phyloP scores from a whole-genome alignment of 2,797 vertebrate species.

The Pseudomugil gertrudae region DNA sequence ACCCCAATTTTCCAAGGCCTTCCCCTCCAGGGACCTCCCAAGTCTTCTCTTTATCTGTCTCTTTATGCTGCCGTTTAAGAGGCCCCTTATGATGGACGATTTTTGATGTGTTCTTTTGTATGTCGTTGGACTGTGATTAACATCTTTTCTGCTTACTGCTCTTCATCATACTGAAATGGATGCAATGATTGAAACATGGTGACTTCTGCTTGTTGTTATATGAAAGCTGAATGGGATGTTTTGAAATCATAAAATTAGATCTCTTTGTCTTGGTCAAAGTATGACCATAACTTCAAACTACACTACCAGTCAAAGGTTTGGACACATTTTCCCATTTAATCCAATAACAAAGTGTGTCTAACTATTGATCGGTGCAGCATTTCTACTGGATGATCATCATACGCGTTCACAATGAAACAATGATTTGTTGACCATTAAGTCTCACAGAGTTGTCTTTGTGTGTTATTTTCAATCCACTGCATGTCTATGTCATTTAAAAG shows the following conservation, averaged over 20 bases:
- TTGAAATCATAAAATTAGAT: not conserved
- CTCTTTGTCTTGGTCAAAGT: not conserved
- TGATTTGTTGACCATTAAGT: not conserved
- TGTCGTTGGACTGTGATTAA: conserved; percentile 65
- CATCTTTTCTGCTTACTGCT: conserved; percentile 43
- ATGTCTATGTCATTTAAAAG: not conserved
- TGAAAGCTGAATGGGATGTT: not conserved
- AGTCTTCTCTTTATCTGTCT: conserved; percentile 69
- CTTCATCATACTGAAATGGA: conserved; percentile 41
- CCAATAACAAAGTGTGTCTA: too few relatives aligned
- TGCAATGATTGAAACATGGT: conserved; percentile 41
- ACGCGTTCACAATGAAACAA: not conserved
- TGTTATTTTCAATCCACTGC: not conserved
- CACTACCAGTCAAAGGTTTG: too few relatives aligned
- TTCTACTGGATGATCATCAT: not conserved
- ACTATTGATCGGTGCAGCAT: too few relatives aligned
- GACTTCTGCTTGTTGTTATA: conserved; percentile 1
- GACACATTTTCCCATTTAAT: too few relatives aligned
- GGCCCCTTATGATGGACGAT: conserved; percentile 70
- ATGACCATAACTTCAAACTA: not conserved
- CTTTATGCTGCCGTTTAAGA: conserved; percentile 61
- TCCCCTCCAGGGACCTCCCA: conserved; percentile 72
- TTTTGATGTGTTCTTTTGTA: conserved; percentile 70
- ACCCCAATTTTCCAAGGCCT: conserved; percentile 76
- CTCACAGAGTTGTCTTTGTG: not conserved